Base-by-base conservation (phyloP, 64 coral and sea anemone genomes). In the Hydrozoanthus tunicans region DNA sequence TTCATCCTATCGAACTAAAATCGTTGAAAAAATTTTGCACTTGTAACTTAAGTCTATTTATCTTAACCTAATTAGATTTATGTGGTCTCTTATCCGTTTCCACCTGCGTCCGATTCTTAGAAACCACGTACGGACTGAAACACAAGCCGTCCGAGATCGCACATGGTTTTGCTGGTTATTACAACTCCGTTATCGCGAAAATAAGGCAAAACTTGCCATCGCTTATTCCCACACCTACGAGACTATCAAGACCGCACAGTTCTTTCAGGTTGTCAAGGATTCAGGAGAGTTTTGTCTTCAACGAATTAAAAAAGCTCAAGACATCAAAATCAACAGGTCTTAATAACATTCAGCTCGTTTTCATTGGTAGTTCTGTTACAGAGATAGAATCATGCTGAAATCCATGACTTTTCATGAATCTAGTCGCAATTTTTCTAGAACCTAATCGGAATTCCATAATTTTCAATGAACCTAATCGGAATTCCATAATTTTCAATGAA, bases 241-340 rank as follows among this genome's bases (percentile, higher is more conserved):
- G n/a, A 73, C 70, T 24, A 73, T 73, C 70, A 73, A 73, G 70
- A 73, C 70, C 17, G 0, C 70, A 24, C 68, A 92, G 81, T 82
- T 14, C 61, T 66, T 92, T 84, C 62, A 24, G 69, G 8, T 86
- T 92, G 53, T 85, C 91, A 13, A 77, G 58, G 17, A 57, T 92
- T 7, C 32, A 67, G 17, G 82, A 86, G 60, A 80, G 73, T 23
- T 92, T 59, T 77, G 72, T 92, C 68, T 67, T 13, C 62, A 92
- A 77, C 3, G 82, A 92, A 58, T 25, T 86, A 10, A 85, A 77
- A 62, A 92, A 92, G 53, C 66, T 92, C 81, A 77, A 92, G 60
- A 54, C 53, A 65, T 92, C 80, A 20, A 92, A 86, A 10, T 92
- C 91, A 10, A 86, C 72, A n/a, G 81, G 81, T 10, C 69, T 92